Percentiles rank a stretch among this genome's conserved stretches.
Conservation (phyloP, 2,888 invertebrate genomes). For the Mimumesa dahlbomi region DNA sequence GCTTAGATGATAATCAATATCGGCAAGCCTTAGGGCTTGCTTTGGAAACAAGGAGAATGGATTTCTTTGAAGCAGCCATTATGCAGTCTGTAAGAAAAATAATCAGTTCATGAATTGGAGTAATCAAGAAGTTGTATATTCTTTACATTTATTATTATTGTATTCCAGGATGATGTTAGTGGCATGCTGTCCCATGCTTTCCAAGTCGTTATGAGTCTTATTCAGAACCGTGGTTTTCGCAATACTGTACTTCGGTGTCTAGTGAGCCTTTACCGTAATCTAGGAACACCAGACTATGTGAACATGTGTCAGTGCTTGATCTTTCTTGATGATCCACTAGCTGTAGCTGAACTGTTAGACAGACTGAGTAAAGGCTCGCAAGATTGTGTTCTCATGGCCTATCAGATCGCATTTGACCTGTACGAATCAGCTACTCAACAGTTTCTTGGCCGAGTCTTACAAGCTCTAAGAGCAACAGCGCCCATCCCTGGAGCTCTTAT, state of each 20-base stretch:
- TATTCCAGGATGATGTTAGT: constrained; percentile 88
- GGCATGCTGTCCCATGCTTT: constrained; percentile 97
- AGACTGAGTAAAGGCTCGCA: constrained; percentile 90
- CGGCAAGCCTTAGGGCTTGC: constrained; percentile 98
- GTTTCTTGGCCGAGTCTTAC: constrained; percentile 93
- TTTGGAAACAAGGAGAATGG: constrained; percentile 97
- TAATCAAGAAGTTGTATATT: not conserved
- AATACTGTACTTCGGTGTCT: constrained; percentile 94
- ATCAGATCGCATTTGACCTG: constrained; percentile 99
- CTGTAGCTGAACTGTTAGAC: constrained; percentile 96
- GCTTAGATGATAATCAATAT: constrained; percentile 96
- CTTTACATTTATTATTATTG: too few species aligned
- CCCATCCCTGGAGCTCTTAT: constrained; percentile 90
- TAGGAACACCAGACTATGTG: constrained; percentile 97
- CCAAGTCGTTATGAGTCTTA: constrained; percentile 97
- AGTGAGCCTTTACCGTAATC: constrained; percentile 93
- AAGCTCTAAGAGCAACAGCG: constrained; percentile 90
- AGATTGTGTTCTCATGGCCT: constrained; percentile 95
- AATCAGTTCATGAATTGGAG: not conserved
- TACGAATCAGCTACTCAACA: constrained; percentile 99
- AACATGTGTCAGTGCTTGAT: constrained; percentile 99
- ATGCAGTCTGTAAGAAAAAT: constrained; percentile 85
- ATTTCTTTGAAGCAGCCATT: constrained; percentile 96
- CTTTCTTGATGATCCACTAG: constrained; percentile 95
- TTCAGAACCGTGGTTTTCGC: constrained; percentile 96